Conservation (phyloP, 2,888 invertebrate genomes). For the Tillus elongatus region DNA sequence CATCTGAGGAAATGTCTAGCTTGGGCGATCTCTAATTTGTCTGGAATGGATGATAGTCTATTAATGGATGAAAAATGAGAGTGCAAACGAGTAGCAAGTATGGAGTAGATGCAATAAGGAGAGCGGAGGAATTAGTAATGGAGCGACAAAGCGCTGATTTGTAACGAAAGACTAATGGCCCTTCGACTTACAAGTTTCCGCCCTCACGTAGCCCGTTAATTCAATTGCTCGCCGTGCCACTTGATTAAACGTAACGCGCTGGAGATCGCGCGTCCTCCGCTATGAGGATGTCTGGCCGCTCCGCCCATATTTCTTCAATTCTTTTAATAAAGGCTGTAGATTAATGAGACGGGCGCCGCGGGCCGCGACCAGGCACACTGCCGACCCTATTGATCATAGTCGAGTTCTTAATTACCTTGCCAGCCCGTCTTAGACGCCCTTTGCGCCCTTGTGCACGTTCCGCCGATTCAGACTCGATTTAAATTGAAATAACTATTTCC, state of each 20-base stretch:
- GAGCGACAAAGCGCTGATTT: constrained; percentile 39
- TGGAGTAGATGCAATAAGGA: too few species aligned
- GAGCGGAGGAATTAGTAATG: too few species aligned
- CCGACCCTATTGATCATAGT: constrained; percentile 36
- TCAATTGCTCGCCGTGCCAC: constrained; percentile 36
- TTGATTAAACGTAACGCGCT: constrained; percentile 39
- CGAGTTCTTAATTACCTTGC: constrained; percentile 39
- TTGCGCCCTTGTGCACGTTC: constrained; percentile 36
- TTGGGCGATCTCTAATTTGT: too few species aligned
- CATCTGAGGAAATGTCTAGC: too few species aligned
- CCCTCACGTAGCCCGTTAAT: constrained; percentile 39
- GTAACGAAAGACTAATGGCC: constrained; percentile 39
- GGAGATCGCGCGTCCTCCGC: constrained; percentile 27
- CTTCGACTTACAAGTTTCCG: constrained; percentile 39
- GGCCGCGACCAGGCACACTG: constrained; percentile 25
- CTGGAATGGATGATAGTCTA: too few species aligned
- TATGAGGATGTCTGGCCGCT: too few species aligned
- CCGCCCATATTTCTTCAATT: constrained; percentile 46
- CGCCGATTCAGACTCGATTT: constrained; percentile 34
- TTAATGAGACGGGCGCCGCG: constrained; percentile 40
- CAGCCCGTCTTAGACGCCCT: constrained; percentile 23
- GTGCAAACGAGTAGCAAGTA: too few species aligned
- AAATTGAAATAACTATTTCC: constrained; percentile 34
- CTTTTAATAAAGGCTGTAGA: constrained; percentile 44
- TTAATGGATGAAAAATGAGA: too few species aligned